phyloP scores from a whole-genome alignment of 64 coral and sea anemone genomes.

The Porites australiensis region DNA sequence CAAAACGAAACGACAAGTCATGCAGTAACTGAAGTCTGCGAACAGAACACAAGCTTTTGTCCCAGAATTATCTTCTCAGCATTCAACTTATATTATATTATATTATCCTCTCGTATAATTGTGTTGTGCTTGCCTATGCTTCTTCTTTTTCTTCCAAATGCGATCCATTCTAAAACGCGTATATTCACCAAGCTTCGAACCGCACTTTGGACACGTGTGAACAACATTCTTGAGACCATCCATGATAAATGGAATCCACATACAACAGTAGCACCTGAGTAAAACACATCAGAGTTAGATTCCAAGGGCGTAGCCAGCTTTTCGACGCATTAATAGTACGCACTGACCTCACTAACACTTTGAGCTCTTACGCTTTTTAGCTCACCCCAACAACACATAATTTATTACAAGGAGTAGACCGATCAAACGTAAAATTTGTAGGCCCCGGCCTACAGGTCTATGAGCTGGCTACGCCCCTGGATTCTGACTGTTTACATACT shows the following conservation, averaged over 20 bases:
- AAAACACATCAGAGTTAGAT: not conserved
- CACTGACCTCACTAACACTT: no score
- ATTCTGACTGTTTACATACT: no score
- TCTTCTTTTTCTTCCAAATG: slow-evolving; percentile 85
- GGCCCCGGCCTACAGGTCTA: no score
- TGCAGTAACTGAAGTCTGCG: not conserved
- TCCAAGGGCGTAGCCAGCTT: no score
- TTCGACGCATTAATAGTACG: no score
- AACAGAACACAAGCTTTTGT: not conserved
- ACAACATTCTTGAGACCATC: slow-evolving; percentile 91
- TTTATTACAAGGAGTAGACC: no score
- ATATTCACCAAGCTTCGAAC: slow-evolving; percentile 75
- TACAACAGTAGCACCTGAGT: slow-evolving; percentile 85
- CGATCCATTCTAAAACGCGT: slow-evolving; percentile 81
- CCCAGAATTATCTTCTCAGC: not conserved
- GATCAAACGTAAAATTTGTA: no score
- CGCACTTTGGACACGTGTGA: slow-evolving; percentile 90
- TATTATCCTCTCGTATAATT: slow-evolving; percentile 35
- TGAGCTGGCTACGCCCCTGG: no score
- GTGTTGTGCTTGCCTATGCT: slow-evolving; percentile 74
- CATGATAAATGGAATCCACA: slow-evolving; percentile 93
- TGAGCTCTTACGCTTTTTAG: no score
- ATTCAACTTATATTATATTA: no score
- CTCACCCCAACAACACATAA: no score
- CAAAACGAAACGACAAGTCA: not conserved